Base-by-base conservation (phyloP, 1,140 invertebrate genomes). In the Bombus balteatus region DNA sequence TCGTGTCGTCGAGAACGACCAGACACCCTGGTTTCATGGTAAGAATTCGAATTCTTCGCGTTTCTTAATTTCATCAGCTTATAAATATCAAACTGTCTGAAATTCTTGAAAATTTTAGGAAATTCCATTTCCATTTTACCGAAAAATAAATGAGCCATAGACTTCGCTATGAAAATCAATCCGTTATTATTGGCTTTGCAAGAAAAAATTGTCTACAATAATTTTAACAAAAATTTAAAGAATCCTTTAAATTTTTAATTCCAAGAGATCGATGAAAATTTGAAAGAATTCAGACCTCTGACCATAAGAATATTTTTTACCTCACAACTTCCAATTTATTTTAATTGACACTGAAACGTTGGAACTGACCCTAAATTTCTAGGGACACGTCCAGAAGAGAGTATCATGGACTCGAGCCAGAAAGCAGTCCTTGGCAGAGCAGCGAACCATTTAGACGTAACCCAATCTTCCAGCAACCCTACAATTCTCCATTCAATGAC, bases 1-100 rank as follows among this genome's bases (percentile, higher is more conserved):
- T 90, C 89, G 68, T 90, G 89, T 15, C 41, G 70, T 32, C 66
- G 76, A 74, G 89, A 90, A 9, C 68, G 73, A 53, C 87, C 89
- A 59, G 83, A 75, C 41, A 77, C 81, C 34, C 43, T 90, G 32
- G 75, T 74, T 8, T 34, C 83, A 18, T 84, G 89, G 89, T 90
- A 62, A 90, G 89, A 62, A 68, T 15, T 15, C 47, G 3, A 32
- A 12, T 39, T 18, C 10, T 9, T 25, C 34, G 25, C 25, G 9
- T 5, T 28, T 71, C 4, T 28, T 39, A 28, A 28, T 28, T 28
- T 25, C 1, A 18, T 68, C 34, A 0, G 5, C 3, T 5, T 12
- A 12, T 25, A 12, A 28, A 25, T 28, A 25, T 28, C 37, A 22
- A 70, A 32, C 18, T 34, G 12, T 15, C 0, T 6, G 15, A 34